These are phyloP conservation scores for Nipponacmea schrenckii DNA, from an alignment of 2,888 invertebrate genomes.

Conservation along the genomic window DNA sequence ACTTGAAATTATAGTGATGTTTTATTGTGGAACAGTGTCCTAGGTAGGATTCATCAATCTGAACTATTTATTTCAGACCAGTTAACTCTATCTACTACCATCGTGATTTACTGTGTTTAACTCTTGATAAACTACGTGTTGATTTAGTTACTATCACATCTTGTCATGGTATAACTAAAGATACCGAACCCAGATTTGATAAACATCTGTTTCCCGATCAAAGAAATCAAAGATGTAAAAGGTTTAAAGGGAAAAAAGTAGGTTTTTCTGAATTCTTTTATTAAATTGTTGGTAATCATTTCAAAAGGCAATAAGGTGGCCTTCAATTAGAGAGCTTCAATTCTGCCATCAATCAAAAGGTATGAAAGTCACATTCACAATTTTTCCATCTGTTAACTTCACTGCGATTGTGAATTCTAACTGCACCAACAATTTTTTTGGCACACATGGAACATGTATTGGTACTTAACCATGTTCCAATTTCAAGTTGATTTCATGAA, in stretches of 20 bases:
- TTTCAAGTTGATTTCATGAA: too few species aligned
- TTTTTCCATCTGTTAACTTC: not conserved
- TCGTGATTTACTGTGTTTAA: slow-evolving; percentile 81
- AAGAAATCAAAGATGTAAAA: slow-evolving; percentile 76
- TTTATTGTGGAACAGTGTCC: too few species aligned
- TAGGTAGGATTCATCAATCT: too few species aligned
- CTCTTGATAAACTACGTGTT: slow-evolving; percentile 81
- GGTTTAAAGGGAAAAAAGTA: slow-evolving; percentile 73
- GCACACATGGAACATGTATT: too few species aligned
- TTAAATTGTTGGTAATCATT: not conserved
- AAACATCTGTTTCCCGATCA: slow-evolving; percentile 75
- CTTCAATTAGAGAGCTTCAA: too few species aligned
- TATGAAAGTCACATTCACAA: not conserved
- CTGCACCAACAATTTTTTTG: too few species aligned
- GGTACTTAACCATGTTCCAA: too few species aligned
- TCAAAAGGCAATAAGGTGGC: too few species aligned
- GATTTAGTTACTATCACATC: slow-evolving; percentile 87
- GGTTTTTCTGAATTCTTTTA: slow-evolving; percentile 15
- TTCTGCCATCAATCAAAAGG: too few species aligned
- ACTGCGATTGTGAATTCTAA: too few species aligned
- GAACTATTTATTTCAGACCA: slow-evolving; percentile 34
- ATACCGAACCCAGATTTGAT: slow-evolving; percentile 77
- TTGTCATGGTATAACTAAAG: slow-evolving; percentile 79
- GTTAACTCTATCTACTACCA: slow-evolving; percentile 78
- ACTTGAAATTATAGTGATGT: too few species aligned